Evolutionary conservation across 2,888 invertebrate species (phyloP).

Genomic region (Neria commutata): DNA sequence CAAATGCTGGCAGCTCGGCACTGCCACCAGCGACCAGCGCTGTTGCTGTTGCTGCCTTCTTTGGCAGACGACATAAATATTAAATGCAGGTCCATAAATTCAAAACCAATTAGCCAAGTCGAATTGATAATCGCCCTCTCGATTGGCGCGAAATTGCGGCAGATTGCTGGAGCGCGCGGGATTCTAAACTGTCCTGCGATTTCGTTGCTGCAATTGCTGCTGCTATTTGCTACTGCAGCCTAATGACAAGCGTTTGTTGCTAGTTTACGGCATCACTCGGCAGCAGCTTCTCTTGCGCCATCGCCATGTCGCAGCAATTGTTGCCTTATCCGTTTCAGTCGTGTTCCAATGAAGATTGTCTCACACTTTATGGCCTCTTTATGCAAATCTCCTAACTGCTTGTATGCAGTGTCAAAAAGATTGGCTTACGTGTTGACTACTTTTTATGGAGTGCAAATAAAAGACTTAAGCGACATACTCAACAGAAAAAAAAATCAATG

Average conservation of each 20-base stretch:
- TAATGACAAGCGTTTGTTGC: conserved; percentile 24
- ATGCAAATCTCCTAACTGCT: too few relatives aligned
- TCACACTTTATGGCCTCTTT: conserved; percentile 51
- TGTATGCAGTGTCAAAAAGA: too few relatives aligned
- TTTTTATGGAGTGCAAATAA: too few relatives aligned
- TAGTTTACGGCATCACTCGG: not conserved
- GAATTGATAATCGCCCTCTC: conserved; percentile 55
- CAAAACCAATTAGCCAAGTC: conserved; percentile 59
- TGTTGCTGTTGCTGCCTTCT: not conserved
- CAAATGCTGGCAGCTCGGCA: too few relatives aligned
- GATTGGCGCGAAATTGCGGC: conserved; percentile 24
- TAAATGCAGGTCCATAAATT: conserved; percentile 59
- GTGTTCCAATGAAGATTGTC: conserved; percentile 51
- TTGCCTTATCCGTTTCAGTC: conserved; percentile 53
- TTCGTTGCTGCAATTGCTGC: conserved; percentile 23
- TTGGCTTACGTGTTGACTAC: too few relatives aligned
- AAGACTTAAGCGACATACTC: too few relatives aligned
- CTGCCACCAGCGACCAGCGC: too few relatives aligned
- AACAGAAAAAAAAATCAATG: too few relatives aligned
- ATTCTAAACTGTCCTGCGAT: not conserved
- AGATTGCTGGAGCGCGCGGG: not conserved
- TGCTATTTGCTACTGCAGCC: conserved; percentile 32
- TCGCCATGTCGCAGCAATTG: not conserved
- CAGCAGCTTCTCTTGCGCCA: not conserved
- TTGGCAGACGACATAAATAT: conserved; percentile 51